phyloP scores from a whole-genome alignment of 1,140 invertebrate genomes.

The Pseudomyrmex cubaensis region DNA sequence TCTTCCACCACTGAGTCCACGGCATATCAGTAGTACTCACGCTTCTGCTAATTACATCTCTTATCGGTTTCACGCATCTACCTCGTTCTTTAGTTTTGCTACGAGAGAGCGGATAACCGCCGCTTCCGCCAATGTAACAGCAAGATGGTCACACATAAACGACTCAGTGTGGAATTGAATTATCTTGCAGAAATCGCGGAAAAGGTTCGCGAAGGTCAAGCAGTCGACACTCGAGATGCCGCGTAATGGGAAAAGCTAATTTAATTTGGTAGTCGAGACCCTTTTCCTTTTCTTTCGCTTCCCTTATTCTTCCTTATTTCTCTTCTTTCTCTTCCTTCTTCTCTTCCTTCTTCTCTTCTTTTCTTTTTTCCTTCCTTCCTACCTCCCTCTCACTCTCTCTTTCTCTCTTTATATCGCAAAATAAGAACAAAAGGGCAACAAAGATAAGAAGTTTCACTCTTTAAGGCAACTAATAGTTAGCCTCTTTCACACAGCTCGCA shows the following conservation, averaged over 20 bases:
- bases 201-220: conserved; percentile 40
- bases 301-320: background rate
- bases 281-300: background rate
- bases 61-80: conserved; percentile 42
- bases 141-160: conserved; percentile 28
- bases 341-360: too few relatives aligned
- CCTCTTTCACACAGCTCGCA: conserved; percentile 18
- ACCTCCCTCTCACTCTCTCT: too few relatives aligned
- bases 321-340: too few relatives aligned
- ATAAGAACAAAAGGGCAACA: conserved; percentile 55
- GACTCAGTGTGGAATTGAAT: conserved; percentile 39
- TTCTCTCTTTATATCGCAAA: background rate
- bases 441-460: conserved; percentile 64
- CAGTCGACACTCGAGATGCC: conserved; percentile 30
- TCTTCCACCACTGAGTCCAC: conserved; percentile 7
- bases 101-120: conserved; percentile 19
- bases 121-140: conserved; percentile 20
- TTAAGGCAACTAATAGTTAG: conserved; percentile 45
- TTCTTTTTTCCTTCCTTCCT: background rate
- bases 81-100: background rate
- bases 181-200: conserved; percentile 29
- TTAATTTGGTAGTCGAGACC: conserved; percentile 59
- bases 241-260: conserved; percentile 50
- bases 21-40: background rate
- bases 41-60: conserved; percentile 31